A percentile compares a stretch with the other conserved stretches of the same genome.
Evolutionary conservation across 2,797 vertebrate genomes (phyloP).

Genomic region (Notoglanidium macrostoma): DNA sequence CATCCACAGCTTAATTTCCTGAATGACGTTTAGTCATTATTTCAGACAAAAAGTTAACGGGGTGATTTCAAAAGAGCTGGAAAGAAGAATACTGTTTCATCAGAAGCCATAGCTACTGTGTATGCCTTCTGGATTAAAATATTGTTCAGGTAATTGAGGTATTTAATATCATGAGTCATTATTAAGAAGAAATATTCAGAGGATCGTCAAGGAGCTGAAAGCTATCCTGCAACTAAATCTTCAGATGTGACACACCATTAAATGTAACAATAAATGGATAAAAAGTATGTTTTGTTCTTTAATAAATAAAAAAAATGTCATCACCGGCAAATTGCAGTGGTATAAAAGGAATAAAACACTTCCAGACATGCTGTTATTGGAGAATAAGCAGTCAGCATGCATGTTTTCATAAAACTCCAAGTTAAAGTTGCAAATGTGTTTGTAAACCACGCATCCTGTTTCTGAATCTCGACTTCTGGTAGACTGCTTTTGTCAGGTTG

Average conservation of each 20-base stretch:
- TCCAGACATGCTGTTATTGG: neutral
- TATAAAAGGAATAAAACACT: neutral
- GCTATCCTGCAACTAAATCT: neutral
- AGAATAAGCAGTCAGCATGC: neutral
- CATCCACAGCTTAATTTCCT: neutral
- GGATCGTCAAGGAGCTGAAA: neutral
- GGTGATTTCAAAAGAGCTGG: neutral
- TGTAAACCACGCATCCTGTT: neutral
- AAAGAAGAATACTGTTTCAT: neutral
- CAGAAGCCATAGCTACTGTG: neutral
- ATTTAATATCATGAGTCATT: neutral
- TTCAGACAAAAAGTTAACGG: neutral
- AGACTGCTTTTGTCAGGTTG: neutral
- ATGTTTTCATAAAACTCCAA: neutral
- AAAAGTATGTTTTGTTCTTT: neutral
- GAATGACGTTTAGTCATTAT: neutral
- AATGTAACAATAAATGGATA: neutral
- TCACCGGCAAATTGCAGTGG: neutral
- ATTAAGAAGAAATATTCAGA: neutral
- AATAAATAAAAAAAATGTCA: neutral
- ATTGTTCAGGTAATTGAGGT: neutral
- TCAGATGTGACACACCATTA: neutral
- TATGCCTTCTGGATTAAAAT: neutral
- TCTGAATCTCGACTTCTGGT: neutral
- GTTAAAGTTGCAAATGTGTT: neutral